Conservation (phyloP, 2,113 vertebrate species). For the Haemorhous mexicanus region DNA sequence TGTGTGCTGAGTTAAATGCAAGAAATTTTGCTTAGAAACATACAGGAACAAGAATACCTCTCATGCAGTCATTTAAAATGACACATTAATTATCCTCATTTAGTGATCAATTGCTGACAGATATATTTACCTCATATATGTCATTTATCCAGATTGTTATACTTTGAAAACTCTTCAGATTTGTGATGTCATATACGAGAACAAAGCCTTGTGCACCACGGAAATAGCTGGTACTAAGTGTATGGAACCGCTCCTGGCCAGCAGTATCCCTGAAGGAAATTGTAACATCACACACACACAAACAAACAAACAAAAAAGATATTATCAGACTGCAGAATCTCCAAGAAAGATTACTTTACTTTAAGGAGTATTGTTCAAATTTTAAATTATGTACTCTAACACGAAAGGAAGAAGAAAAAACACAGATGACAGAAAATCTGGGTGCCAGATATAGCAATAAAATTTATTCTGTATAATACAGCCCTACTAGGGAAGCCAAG, state of each 20-base stretch:
- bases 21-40: not conserved
- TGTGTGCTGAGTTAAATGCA: not conserved
- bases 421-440: not conserved
- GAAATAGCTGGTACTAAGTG: slow-evolving; percentile 74
- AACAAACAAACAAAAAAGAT: not conserved
- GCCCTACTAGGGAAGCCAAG: not conserved
- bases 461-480: not conserved
- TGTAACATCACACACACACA: not conserved
- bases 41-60: not conserved
- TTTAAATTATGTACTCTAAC: not conserved
- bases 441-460: not conserved
- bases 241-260: slow-evolving; percentile 74
- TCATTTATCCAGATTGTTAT: slow-evolving; percentile 69
- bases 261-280: slow-evolving; percentile 74
- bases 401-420: not conserved
- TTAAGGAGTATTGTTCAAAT: not conserved
- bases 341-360: not conserved
- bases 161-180: slow-evolving; percentile 63
- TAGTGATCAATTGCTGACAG: not conserved
- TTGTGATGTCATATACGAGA: slow-evolving; percentile 76
- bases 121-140: slow-evolving; percentile 69
- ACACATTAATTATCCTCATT: not conserved
- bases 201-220: slow-evolving; percentile 74
- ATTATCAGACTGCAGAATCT: not conserved
- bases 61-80: not conserved